These are phyloP conservation scores for Drosophila putrida DNA, from an alignment of 2,888 invertebrate genomes.

Conservation along the genomic window DNA sequence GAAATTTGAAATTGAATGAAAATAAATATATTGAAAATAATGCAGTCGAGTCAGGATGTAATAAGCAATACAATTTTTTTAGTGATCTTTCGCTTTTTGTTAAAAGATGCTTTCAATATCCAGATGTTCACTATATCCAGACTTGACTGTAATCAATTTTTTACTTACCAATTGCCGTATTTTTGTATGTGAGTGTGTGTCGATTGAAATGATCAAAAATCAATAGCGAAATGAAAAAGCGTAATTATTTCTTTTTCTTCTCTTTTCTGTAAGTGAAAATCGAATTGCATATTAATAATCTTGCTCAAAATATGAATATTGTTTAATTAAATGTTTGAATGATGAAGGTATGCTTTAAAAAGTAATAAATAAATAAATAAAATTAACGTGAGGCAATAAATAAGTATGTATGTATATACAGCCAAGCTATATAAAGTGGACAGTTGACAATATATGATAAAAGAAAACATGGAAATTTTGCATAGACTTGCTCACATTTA, in stretches of 20 bases:
- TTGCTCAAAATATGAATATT: not conserved
- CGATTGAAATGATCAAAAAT: conserved; percentile 63
- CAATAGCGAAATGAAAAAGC: conserved; percentile 66
- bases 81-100: no score
- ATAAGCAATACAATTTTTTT: no score
- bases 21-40: conserved; percentile 11
- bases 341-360: not conserved
- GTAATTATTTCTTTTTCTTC: conserved; percentile 78
- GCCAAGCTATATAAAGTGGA: conserved; percentile 64
- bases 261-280: conserved; percentile 74
- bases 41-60: not conserved
- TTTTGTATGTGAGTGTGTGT: conserved; percentile 18
- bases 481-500: conserved; percentile 71
- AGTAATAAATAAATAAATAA: not conserved
- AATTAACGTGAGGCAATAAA: conserved; percentile 9
- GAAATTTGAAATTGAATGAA: conserved; percentile 16
- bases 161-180: conserved; percentile 67
- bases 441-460: conserved; percentile 52
- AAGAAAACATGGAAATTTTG: conserved; percentile 44
- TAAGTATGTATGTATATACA: conserved; percentile 37
- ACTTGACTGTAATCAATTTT: not conserved
- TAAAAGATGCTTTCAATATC: no score
- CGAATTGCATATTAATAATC: conserved; percentile 45
- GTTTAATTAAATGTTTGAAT: conserved; percentile 13
- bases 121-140: no score